Evolutionary conservation across 2,113 vertebrate genomes (phyloP).

Genomic region (Rhinoderma darwinii): DNA sequence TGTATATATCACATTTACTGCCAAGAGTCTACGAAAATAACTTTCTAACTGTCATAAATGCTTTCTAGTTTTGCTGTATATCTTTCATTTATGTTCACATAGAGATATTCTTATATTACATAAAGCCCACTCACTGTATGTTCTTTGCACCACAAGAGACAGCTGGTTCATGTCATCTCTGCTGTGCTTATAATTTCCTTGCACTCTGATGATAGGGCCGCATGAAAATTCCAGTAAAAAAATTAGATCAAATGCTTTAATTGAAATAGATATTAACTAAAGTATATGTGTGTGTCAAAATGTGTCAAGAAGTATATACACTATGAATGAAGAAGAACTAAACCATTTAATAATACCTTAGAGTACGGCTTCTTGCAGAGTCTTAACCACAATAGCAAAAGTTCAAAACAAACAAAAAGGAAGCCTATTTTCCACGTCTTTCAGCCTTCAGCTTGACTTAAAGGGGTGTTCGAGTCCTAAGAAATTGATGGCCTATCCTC

Average conservation of each 20-base stretch:
- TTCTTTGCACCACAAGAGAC: neutral
- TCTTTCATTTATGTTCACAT: constrained; percentile 5
- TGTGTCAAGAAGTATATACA: neutral
- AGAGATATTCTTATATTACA: neutral
- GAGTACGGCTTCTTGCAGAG: neutral
- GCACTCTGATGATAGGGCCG: neutral
- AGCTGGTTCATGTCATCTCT: constrained; percentile 20
- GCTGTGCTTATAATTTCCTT: neutral
- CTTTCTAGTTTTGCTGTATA: neutral
- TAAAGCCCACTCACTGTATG: neutral
- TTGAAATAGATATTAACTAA: neutral
- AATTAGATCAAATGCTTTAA: constrained; percentile 34
- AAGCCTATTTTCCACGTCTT: neutral
- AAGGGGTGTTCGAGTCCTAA: no score
- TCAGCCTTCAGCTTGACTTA: neutral
- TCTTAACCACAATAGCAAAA: neutral
- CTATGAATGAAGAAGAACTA: neutral
- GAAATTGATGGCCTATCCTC: no score
- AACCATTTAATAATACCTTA: neutral
- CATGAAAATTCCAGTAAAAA: constrained; percentile 6
- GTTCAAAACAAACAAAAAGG: no score
- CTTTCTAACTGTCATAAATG: neutral
- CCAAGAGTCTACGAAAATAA: constrained; percentile 16
- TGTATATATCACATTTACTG: neutral
- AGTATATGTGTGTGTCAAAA: constrained; percentile 2